Conservation (phyloP, 2,888 invertebrate species). For the Epiblema foenella region DNA sequence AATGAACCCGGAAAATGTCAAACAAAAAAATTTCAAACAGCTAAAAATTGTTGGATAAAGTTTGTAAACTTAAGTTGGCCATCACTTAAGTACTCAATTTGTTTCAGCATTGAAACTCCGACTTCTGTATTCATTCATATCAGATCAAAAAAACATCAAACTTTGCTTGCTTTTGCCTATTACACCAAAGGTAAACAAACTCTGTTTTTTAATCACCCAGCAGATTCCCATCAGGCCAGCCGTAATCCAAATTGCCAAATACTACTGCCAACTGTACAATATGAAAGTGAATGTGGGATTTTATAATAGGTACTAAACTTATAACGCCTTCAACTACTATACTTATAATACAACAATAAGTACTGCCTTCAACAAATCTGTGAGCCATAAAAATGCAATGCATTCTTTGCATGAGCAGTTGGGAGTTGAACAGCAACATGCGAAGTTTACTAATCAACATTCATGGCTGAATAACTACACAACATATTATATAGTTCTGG, state of each 20-base stretch:
- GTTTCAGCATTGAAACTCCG: background rate
- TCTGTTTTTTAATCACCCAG: conserved; percentile 34
- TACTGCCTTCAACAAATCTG: too few species aligned
- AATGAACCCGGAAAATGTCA: too few species aligned
- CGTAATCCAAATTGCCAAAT: conserved; percentile 49
- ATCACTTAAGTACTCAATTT: conserved; percentile 10
- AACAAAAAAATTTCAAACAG: conserved; percentile 10
- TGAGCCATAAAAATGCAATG: too few species aligned
- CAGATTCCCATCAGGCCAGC: conserved; percentile 40
- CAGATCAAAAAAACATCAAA: conserved; percentile 21
- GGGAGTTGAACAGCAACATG: too few species aligned
- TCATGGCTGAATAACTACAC: too few species aligned
- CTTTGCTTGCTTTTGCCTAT: too few species aligned
- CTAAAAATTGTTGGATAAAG: background rate
- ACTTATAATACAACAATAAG: too few species aligned
- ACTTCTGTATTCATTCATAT: conserved; percentile 11
- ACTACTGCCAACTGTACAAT: background rate
- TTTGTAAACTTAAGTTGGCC: conserved; percentile 1
- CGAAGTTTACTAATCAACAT: too few species aligned
- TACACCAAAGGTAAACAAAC: conserved; percentile 10
- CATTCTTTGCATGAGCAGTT: too few species aligned
- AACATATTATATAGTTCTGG: too few species aligned
- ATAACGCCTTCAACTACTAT: too few species aligned
- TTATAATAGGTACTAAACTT: too few species aligned
- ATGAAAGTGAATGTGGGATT: background rate